Conservation (phyloP, 2,888 invertebrate genomes). For the Tanytarsus gracilentus region DNA sequence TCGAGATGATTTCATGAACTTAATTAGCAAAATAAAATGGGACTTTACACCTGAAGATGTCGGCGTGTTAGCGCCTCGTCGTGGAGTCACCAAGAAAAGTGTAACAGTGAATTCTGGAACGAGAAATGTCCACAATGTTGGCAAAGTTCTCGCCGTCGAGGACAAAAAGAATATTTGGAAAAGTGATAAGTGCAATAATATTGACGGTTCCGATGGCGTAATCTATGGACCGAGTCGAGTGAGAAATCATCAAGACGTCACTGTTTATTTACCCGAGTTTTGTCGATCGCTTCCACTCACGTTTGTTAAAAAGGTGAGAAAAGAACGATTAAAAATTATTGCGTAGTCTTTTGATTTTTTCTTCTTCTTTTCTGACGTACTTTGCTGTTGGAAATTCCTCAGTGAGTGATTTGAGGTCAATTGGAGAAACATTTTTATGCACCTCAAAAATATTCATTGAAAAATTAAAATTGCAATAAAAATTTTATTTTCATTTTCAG, state of each 20-base stretch:
- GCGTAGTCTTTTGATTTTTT: slow-evolving; percentile 31
- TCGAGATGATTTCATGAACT: neutral
- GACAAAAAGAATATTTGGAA: slow-evolving; percentile 55
- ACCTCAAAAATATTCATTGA: no score
- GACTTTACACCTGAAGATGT: slow-evolving; percentile 18
- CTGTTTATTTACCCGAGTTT: slow-evolving; percentile 58
- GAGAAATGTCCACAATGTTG: slow-evolving; percentile 52
- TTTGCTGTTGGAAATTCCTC: no score
- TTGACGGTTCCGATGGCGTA: slow-evolving; percentile 63
- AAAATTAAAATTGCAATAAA: neutral
- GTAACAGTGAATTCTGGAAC: slow-evolving; percentile 63
- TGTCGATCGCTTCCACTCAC: slow-evolving; percentile 58
- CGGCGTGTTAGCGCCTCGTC: slow-evolving; percentile 48
- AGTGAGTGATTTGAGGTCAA: no score
- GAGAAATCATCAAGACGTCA: slow-evolving; percentile 46
- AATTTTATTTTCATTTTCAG: neutral
- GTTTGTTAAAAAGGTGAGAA: slow-evolving; percentile 53
- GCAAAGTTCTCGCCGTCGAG: slow-evolving; percentile 55
- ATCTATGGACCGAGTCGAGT: neutral
- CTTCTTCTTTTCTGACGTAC: no score
- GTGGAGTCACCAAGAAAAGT: slow-evolving; percentile 53
- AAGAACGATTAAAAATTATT: slow-evolving; percentile 33
- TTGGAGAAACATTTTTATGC: no score
- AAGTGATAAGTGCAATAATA: slow-evolving; percentile 59
- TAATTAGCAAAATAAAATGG: slow-evolving; percentile 9